Percentiles rank a stretch among this genome's conserved stretches.
phyloP scores from a whole-genome alignment of 2,113 vertebrate genomes.

The Polyodon spathula region DNA sequence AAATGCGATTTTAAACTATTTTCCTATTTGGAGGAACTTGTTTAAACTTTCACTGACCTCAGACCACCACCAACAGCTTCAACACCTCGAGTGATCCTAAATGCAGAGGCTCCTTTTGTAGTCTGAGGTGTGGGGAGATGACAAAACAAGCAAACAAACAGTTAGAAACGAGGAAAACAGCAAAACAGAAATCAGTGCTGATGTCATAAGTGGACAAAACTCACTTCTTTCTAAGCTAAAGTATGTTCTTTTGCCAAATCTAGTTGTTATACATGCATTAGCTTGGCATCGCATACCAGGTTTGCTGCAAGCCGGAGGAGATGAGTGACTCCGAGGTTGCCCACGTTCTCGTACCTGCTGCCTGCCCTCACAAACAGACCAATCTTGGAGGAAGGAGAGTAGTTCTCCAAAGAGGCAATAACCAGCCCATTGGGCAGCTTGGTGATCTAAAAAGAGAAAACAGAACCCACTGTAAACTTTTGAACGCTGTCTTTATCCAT shows the following conservation, averaged over 20 bases:
- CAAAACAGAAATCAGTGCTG: not conserved
- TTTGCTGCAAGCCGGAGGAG: conserved; percentile 77
- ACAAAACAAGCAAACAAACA: conserved; percentile 2
- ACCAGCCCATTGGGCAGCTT: conserved; percentile 82
- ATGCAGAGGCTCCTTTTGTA: conserved; percentile 91
- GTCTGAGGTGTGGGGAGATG: conserved; percentile 54
- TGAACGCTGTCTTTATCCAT: no score
- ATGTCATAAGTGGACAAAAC: not conserved
- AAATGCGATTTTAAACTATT: no score
- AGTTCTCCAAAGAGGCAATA: conserved; percentile 86
- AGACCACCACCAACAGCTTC: conserved; percentile 85
- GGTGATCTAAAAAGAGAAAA: conserved; percentile 63
- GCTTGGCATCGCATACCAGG: conserved; percentile 65
- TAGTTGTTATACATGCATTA: no score
- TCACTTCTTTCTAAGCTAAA: no score
- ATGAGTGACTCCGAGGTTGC: conserved; percentile 77
- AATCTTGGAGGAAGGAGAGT: conserved; percentile 80
- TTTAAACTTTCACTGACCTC: conserved; percentile 57
- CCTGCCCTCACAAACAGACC: conserved; percentile 83
- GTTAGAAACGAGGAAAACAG: not conserved
- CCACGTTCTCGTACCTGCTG: conserved; percentile 74
- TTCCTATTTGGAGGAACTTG: no score
- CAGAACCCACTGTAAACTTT: no score
- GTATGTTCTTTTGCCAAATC: no score
- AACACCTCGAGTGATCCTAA: conserved; percentile 82